phyloP scores from a whole-genome alignment of 2,113 vertebrate species.

The Seriola aureovittata region DNA sequence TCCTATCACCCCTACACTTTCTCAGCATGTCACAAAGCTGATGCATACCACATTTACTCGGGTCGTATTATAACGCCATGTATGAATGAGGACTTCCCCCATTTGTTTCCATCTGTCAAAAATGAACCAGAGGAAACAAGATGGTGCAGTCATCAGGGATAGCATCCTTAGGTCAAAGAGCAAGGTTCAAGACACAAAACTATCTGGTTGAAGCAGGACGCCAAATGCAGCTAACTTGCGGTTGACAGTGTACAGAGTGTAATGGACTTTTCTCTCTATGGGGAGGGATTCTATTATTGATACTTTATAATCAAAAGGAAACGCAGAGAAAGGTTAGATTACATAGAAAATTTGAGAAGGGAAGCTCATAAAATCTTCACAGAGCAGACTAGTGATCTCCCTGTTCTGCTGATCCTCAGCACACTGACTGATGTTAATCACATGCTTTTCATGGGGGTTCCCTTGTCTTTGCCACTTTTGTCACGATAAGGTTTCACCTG shows the following conservation, averaged over 20 bases:
- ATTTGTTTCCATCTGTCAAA: neutral
- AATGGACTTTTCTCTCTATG: neutral
- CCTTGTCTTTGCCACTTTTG: slow-evolving; percentile 24
- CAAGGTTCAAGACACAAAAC: neutral
- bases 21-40: neutral
- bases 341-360: slow-evolving; percentile 21
- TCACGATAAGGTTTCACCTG: slow-evolving; percentile 49
- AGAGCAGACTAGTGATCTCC: slow-evolving; percentile 17
- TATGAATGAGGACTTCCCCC: neutral
- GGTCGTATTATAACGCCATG: neutral
- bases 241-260: neutral
- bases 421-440: slow-evolving; percentile 42
- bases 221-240: neutral
- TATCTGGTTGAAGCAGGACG: neutral
- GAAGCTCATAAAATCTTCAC: slow-evolving; percentile 48
- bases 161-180: neutral
- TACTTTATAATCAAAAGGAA: slow-evolving; percentile 12
- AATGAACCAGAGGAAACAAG: neutral
- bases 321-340: neutral
- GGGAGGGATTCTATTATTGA: slow-evolving; percentile 25
- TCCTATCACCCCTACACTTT: neutral
- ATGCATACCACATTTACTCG: slow-evolving; percentile 1
- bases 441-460: slow-evolving; percentile 16
- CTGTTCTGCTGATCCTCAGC: neutral
- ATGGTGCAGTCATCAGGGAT: neutral